These are phyloP conservation scores for Bicyclus anynana DNA, from an alignment of 1,140 invertebrate genomes.

Conservation along the genomic window DNA sequence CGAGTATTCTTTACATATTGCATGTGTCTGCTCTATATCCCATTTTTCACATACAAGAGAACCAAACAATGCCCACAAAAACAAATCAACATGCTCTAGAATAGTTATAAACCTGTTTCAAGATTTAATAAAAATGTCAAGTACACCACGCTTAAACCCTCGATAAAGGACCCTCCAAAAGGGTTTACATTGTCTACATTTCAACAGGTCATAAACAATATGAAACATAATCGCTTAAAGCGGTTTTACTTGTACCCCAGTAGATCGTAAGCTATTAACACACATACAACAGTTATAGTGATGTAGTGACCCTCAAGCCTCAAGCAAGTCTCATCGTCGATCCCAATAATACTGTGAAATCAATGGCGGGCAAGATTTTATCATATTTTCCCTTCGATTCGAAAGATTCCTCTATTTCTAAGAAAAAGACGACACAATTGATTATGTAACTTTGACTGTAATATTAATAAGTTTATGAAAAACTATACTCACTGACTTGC, in stretches of 20 bases:
- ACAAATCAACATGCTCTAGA: no score
- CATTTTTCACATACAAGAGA: no score
- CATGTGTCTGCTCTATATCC: no score
- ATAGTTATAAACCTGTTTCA: background rate
- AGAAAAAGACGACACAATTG: no score
- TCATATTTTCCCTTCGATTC: no score
- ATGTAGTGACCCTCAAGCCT: slow-evolving; percentile 42
- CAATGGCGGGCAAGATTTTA: no score
- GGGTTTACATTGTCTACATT: slow-evolving; percentile 26
- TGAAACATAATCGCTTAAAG: slow-evolving; percentile 21
- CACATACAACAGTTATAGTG: slow-evolving; percentile 51
- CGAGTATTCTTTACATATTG: no score
- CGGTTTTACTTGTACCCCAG: slow-evolving; percentile 20
- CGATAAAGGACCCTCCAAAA: slow-evolving; percentile 13
- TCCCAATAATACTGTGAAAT: slow-evolving; percentile 27
- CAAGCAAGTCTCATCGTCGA: slow-evolving; percentile 34
- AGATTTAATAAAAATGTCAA: slow-evolving; percentile 8
- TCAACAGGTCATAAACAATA: slow-evolving; percentile 27
- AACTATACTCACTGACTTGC: no score
- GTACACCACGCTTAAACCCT: slow-evolving; percentile 10
- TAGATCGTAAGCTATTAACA: slow-evolving; percentile 35
- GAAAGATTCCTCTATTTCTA: no score
- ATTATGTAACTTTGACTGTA: no score
- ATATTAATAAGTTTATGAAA: no score
- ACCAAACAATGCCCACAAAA: no score